Evolutionary conservation across 37 sponge, comb jelly and placozoan genomes (phyloP).

Genomic region (Beroe ovata): DNA sequence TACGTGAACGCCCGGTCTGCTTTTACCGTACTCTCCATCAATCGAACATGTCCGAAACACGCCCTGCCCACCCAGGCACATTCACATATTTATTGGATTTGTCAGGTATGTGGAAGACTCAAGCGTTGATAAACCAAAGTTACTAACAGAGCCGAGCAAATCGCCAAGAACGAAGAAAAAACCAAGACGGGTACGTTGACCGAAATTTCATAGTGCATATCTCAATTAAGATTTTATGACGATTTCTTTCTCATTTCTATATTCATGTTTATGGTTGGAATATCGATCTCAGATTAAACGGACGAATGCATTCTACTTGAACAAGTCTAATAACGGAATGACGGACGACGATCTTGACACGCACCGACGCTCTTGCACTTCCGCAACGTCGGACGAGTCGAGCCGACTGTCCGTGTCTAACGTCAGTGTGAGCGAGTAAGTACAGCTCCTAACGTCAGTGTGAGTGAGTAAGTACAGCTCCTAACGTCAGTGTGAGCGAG

Average conservation of each 20-base stretch:
- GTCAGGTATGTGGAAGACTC: conserved; percentile 49
- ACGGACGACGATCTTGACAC: conserved; percentile 50
- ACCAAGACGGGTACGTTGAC: no score
- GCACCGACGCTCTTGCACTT: conserved; percentile 28
- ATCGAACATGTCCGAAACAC: no score
- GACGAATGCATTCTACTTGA: conserved; percentile 57
- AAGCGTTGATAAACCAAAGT: neutral
- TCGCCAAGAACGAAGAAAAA: conserved; percentile 15
- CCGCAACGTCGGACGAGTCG: conserved; percentile 54
- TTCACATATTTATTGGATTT: no score
- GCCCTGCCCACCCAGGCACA: no score
- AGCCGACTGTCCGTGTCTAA: conserved; percentile 43
- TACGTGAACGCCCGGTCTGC: no score
- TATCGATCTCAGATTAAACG: conserved; percentile 23
- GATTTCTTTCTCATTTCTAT: no score
- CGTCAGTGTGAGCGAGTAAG: conserved; percentile 53
- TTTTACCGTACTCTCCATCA: no score
- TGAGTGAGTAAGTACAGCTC: conserved; percentile 48
- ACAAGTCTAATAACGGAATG: conserved; percentile 8
- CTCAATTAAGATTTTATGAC: no score
- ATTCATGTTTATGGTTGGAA: no score
- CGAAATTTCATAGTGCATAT: no score
- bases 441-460: conserved; percentile 17
- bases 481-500: conserved; percentile 53
- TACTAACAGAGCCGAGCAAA: neutral